Conservation (phyloP, 2,888 invertebrate genomes). For the Anticlea derivata region DNA sequence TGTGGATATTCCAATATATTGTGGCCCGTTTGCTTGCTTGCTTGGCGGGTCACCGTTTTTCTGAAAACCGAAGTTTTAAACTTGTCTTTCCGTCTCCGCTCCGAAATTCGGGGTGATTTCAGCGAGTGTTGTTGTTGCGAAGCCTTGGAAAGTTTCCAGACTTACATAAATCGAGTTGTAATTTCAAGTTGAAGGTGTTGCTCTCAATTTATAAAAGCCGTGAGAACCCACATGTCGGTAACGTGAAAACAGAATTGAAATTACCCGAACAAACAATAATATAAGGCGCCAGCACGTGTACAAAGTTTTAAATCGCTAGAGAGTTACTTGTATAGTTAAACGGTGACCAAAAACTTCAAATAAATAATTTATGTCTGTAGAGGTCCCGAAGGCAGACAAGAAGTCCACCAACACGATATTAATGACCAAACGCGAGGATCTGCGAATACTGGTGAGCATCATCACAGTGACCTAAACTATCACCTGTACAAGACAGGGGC, state of each 20-base stretch:
- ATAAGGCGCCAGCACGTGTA: not conserved
- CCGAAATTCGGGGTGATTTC: slow-evolving; percentile 28
- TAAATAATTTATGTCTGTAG: no score
- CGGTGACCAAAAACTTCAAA: no score
- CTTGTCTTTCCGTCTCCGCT: slow-evolving; percentile 20
- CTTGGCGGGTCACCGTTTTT: not conserved
- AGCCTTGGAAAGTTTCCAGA: slow-evolving; percentile 35
- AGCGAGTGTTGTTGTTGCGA: slow-evolving; percentile 35
- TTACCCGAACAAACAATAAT: not conserved
- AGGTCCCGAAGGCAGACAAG: no score
- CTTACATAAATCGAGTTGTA: slow-evolving; percentile 37
- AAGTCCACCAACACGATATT: no score
- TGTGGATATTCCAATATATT: no score
- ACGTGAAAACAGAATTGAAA: not conserved
- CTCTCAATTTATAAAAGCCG: slow-evolving; percentile 8
- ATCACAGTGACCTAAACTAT: no score
- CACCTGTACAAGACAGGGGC: no score
- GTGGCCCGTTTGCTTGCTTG: not conserved
- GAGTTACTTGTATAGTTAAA: no score
- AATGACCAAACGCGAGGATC: no score
- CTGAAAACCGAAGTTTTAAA: not conserved
- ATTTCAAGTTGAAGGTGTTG: slow-evolving; percentile 22
- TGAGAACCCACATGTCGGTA: not conserved
- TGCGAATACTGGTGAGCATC: no score
- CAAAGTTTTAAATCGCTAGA: no score